A percentile compares a stretch with the other conserved stretches of the same genome.
phyloP scores from a whole-genome alignment of 2,797 vertebrate species.

The Siniperca scherzeri region DNA sequence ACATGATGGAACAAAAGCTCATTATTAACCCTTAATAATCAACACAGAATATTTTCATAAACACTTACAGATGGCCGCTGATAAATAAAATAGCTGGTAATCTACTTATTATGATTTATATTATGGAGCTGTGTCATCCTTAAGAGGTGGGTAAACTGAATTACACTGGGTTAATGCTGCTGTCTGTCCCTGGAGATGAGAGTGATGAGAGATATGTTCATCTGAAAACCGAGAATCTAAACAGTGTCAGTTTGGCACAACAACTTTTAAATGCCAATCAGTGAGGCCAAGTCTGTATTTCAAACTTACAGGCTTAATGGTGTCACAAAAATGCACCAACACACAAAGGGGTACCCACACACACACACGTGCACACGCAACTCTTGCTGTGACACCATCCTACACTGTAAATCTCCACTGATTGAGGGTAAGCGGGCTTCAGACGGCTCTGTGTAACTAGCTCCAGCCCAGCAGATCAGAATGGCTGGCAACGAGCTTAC shows the following conservation, averaged over 20 bases:
- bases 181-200: slow-evolving; percentile 42
- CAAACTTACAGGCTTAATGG: slow-evolving; percentile 46
- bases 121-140: slow-evolving; percentile 7
- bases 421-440: slow-evolving; percentile 64
- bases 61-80: background rate
- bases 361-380: slow-evolving; percentile 18
- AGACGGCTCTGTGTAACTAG: slow-evolving; percentile 65
- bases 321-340: slow-evolving; percentile 49
- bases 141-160: slow-evolving; percentile 19
- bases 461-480: slow-evolving; percentile 78
- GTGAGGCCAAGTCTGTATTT: slow-evolving; percentile 51
- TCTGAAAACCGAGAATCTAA: slow-evolving; percentile 47
- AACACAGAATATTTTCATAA: slow-evolving; percentile 1
- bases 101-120: slow-evolving; percentile 16
- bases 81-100: slow-evolving; percentile 11
- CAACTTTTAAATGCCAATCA: slow-evolving; percentile 60
- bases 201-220: slow-evolving; percentile 37
- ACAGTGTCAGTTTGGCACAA: slow-evolving; percentile 38
- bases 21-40: background rate
- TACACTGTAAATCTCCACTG: slow-evolving; percentile 63
- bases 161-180: slow-evolving; percentile 5
- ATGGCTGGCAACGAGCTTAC: slow-evolving; percentile 80
- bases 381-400: slow-evolving; percentile 55
- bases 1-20: background rate
- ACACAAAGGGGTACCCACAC: slow-evolving; percentile 30